Evolutionary conservation across 2,888 invertebrate genomes (phyloP).

Genomic region (Drosophila suboccidentalis): DNA sequence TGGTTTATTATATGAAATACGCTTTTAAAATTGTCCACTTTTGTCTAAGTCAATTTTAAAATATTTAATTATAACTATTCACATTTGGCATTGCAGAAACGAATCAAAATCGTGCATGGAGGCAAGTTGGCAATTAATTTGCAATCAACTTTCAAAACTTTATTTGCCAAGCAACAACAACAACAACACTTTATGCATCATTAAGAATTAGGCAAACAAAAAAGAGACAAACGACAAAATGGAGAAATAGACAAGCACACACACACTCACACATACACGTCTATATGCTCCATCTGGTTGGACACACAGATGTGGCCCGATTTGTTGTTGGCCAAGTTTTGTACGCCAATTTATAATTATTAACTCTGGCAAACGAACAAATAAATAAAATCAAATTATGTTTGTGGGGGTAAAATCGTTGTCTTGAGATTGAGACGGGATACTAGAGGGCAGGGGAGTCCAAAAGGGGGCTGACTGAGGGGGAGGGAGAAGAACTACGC

Average conservation of each 20-base stretch:
- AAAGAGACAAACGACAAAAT: conserved; percentile 72
- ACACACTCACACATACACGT: conserved; percentile 14
- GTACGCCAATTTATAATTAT: conserved; percentile 80
- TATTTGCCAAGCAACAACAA: conserved; percentile 42
- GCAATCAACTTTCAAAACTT: conserved; percentile 79
- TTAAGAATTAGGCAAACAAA: conserved; percentile 79
- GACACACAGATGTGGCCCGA: conserved; percentile 30
- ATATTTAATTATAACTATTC: conserved; percentile 3
- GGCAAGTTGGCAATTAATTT: conserved; percentile 73
- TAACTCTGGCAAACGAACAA: conserved; percentile 75
- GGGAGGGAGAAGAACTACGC: conserved; percentile 67
- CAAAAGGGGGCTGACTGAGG: not conserved
- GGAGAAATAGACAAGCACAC: conserved; percentile 66
- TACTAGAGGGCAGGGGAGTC: conserved; percentile 9
- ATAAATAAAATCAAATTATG: conserved; percentile 80
- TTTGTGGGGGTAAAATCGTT: conserved; percentile 34
- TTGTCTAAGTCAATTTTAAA: not conserved
- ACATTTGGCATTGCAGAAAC: conserved; percentile 46
- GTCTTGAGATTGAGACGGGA: conserved; percentile 25
- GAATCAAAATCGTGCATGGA: conserved; percentile 31
- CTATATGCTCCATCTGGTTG: conserved; percentile 32
- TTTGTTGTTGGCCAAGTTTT: conserved; percentile 74
- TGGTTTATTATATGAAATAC: too few species aligned
- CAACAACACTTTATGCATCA: conserved; percentile 79
- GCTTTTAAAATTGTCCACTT: not conserved